Percentiles rank a stretch among this genome's conserved stretches.
Evolutionary conservation across 2,888 invertebrate species (phyloP).

Genomic region (Ypsolopha scabrella): DNA sequence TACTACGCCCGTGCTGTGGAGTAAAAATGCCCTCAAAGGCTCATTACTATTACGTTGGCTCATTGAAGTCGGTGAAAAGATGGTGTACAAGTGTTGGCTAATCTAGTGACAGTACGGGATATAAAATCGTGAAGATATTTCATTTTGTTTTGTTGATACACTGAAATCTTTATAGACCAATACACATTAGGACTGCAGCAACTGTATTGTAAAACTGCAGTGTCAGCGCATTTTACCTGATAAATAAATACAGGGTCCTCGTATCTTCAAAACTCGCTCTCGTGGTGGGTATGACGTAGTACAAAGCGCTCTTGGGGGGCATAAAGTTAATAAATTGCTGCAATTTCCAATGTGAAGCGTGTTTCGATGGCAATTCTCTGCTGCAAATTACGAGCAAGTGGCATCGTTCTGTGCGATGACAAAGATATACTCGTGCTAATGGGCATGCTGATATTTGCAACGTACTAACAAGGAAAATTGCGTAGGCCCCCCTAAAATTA

Average conservation of each 20-base stretch:
- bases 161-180: neutral
- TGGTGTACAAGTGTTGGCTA: too few relatives aligned
- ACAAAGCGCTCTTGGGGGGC: constrained; percentile 28
- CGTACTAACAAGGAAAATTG: too few relatives aligned
- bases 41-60: too few relatives aligned
- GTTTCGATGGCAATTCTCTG: constrained; percentile 40
- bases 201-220: neutral
- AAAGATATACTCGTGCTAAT: neutral
- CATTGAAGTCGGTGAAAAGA: too few relatives aligned
- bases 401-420: neutral
- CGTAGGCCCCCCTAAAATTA: too few relatives aligned
- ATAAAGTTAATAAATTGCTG: constrained; percentile 46
- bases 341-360: constrained; percentile 44
- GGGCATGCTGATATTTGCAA: neutral
- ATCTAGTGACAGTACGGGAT: too few relatives aligned
- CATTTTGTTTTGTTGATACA: neutral
- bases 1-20: too few relatives aligned
- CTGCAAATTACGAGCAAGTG: neutral
- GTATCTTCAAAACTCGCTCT: neutral
- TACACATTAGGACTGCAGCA: neutral
- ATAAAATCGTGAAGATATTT: neutral
- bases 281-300: constrained; percentile 11
- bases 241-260: neutral
- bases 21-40: too few relatives aligned
- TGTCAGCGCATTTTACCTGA: neutral